phyloP scores from a whole-genome alignment of 2,797 vertebrate species.

The Sebastes paucispinis region DNA sequence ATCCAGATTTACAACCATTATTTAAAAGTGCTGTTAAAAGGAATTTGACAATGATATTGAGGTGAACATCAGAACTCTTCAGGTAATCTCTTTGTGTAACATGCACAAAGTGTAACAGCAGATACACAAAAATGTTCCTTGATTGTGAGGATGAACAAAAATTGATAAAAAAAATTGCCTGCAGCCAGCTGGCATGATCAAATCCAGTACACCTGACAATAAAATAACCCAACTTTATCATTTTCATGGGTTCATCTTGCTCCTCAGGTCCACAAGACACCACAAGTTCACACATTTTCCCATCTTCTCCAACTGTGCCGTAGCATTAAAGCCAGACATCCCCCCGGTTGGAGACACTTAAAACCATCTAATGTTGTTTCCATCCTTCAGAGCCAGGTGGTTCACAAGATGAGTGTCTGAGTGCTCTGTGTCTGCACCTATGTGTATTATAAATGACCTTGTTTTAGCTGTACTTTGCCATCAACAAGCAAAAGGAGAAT shows the following conservation, averaged over 20 bases:
- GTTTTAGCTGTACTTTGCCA: neutral
- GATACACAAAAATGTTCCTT: too few species aligned
- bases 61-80: neutral
- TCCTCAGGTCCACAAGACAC: neutral
- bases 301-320: neutral
- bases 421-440: neutral
- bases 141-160: neutral
- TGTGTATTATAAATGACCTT: neutral
- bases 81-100: neutral
- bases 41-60: neutral
- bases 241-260: neutral
- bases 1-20: neutral
- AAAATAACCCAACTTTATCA: neutral
- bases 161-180: neutral
- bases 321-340: neutral
- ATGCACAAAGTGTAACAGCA: too few species aligned
- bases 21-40: neutral
- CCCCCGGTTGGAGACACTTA: neutral
- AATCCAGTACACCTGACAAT: neutral
- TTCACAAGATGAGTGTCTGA: neutral
- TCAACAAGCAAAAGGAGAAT: neutral
- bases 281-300: neutral
- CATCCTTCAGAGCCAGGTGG: neutral
- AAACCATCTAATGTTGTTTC: neutral
- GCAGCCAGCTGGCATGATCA: neutral